A percentile compares a stretch with the other conserved stretches of the same genome.
Evolutionary conservation across 2,888 invertebrate species (phyloP).

Genomic region (Escarpia spicata): DNA sequence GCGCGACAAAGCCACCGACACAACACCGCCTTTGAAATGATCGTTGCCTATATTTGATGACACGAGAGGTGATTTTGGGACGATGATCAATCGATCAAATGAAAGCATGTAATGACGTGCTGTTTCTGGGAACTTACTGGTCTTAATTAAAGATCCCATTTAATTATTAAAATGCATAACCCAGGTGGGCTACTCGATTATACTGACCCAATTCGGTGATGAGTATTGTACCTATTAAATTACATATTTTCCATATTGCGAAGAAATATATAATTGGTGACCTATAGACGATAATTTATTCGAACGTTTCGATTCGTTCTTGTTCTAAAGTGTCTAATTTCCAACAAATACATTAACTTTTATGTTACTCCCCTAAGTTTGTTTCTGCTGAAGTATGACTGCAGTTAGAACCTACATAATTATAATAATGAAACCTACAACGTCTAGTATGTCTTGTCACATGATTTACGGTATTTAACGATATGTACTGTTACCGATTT

Average conservation of each 20-base stretch:
- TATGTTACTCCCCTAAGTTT: too few relatives aligned
- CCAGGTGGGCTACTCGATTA: neutral
- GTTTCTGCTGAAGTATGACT: too few relatives aligned
- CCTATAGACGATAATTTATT: too few relatives aligned
- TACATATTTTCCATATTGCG: neutral
- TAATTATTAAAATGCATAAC: neutral
- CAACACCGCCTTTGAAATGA: neutral
- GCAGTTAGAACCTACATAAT: too few relatives aligned
- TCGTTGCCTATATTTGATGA: constrained; percentile 8
- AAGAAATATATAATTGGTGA: too few relatives aligned
- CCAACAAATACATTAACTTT: too few relatives aligned
- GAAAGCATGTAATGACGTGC: neutral
- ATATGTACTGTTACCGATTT: too few relatives aligned
- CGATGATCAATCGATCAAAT: neutral
- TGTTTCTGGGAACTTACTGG: neutral
- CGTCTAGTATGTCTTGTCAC: too few relatives aligned
- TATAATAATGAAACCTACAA: too few relatives aligned
- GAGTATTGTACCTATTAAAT: neutral
- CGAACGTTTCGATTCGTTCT: too few relatives aligned
- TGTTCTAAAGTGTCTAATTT: too few relatives aligned
- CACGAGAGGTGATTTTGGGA: neutral
- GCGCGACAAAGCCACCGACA: neutral
- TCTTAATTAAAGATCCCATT: neutral
- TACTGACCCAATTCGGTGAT: neutral
- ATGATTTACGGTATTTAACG: too few relatives aligned